These are phyloP conservation scores for Saxicola maurus DNA, from an alignment of 2,797 vertebrate genomes.

Conservation along the genomic window DNA sequence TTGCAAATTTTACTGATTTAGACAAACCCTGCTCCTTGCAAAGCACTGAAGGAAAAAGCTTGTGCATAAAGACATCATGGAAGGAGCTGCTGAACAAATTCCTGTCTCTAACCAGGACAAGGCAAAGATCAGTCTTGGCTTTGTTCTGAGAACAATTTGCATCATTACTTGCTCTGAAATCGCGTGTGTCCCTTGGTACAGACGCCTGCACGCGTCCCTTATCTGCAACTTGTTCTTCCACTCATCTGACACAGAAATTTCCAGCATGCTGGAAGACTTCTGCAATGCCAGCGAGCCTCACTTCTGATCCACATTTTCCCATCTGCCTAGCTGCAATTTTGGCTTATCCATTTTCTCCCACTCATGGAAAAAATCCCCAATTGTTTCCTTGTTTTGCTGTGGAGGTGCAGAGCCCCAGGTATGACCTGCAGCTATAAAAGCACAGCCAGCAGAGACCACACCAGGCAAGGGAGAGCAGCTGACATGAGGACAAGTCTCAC, in stretches of 20 bases:
- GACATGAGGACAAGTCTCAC: not conserved
- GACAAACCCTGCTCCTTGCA: not conserved
- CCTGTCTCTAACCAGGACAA: not conserved
- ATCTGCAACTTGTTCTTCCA: not conserved
- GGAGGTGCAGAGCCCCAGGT: not conserved
- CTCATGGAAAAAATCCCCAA: not conserved
- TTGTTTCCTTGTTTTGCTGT: not conserved
- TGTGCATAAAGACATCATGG: not conserved
- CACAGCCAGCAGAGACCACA: not conserved
- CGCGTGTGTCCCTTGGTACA: not conserved
- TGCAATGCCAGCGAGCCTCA: fast-evolving
- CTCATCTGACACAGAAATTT: not conserved
- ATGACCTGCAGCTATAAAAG: not conserved
- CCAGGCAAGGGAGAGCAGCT: not conserved
- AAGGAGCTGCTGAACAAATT: not conserved
- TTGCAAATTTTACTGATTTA: not conserved
- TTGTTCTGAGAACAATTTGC: not conserved
- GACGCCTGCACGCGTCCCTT: not conserved
- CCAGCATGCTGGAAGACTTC: not conserved
- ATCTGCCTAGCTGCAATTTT: not conserved
- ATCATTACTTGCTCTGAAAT: not conserved
- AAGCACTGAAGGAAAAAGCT: not conserved
- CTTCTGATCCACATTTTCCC: not conserved
- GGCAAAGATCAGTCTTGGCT: not conserved
- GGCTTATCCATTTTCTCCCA: not conserved